Conservation (phyloP, 2,113 vertebrate species). For the Onychostoma macrolepis region DNA sequence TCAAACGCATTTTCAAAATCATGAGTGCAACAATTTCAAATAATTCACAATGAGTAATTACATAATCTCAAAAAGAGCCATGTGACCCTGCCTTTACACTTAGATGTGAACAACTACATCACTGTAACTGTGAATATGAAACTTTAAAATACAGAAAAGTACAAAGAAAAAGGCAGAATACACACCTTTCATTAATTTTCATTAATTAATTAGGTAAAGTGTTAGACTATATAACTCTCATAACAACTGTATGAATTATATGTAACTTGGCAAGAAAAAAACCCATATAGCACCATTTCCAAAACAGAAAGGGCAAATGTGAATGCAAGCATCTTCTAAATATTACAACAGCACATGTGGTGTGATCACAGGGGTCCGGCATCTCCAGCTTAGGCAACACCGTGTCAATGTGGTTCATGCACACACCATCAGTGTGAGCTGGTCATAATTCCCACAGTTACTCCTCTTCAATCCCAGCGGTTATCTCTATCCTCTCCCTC, state of each 20-base stretch:
- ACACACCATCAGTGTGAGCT: not conserved
- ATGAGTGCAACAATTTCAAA: conserved; percentile 41
- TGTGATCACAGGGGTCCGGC: conserved; percentile 32
- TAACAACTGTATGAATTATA: not conserved
- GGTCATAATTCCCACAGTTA: conserved; percentile 50
- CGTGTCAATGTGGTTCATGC: conserved; percentile 9
- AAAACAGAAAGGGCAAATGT: not conserved
- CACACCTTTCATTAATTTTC: too few relatives aligned
- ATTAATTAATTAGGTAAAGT: too few relatives aligned
- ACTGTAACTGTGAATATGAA: not conserved
- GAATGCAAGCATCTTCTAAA: conserved; percentile 30
- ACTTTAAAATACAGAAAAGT: not conserved
- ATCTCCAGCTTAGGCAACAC: conserved; percentile 21
- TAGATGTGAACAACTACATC: not conserved
- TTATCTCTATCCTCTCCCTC: conserved; percentile 50
- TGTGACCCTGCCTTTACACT: conserved; percentile 1
- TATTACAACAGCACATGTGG: conserved; percentile 24
- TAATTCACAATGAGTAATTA: conserved; percentile 39
- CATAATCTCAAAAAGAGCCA: conserved; percentile 29
- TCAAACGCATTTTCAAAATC: conserved; percentile 50
- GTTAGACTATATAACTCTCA: not conserved
- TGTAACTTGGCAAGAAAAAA: not conserved
- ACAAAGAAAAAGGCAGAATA: too few relatives aligned
- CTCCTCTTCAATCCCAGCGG: conserved; percentile 38
- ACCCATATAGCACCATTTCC: not conserved